Evolutionary conservation across 2,113 vertebrate genomes (phyloP), one percentile per base, ranked within the genome.

Genomic region (Toxotes jaculatrix): DNA sequence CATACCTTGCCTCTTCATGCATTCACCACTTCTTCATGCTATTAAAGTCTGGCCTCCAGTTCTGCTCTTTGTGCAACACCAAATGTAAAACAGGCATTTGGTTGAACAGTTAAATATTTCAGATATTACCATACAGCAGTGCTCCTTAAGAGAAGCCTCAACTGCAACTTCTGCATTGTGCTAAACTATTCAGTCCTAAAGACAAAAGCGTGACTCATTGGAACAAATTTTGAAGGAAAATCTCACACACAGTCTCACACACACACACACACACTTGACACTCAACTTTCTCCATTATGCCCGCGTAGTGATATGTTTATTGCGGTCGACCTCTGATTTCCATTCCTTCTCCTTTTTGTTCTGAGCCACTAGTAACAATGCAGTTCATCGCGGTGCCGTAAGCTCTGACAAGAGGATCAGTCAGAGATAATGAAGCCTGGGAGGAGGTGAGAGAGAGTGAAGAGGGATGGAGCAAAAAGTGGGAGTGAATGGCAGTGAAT

Each of bases 361-460:
- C 40, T 17, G 5, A 38, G 60, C 57, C 68, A 77, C 64, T 59
- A 17, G 71, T 77, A 86, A 81, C 74, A 87, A 70, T 64, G 55
- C 60, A 87, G 81, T 86, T 91, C 83, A 91, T 83, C 45, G 38
- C 47, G 7, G 64, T 82, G 80, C 84, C 80, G 74, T 79, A 74
- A 77, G 71, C 79, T 66, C 43, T 82, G 88, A 90, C 88, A 87
- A 79, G 83, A 85, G 70, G 83, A 90, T 93, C 90, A 91, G 85
- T 94, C 92, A 91, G 75, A 80, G 70, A 85, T 88, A 93, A 93
- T 89, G 90, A 91, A 90, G 77, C 87, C 87, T 74, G 17, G 77
- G 61, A 90, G 78, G 69, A 80, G 77, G 75, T 74, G 77, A 75
- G 82, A 75, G 55, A 83, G 69, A 62, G 65, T 4, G 10, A 74